phyloP scores from a whole-genome alignment of 1,140 invertebrate genomes.

The Apolygus lucorum region DNA sequence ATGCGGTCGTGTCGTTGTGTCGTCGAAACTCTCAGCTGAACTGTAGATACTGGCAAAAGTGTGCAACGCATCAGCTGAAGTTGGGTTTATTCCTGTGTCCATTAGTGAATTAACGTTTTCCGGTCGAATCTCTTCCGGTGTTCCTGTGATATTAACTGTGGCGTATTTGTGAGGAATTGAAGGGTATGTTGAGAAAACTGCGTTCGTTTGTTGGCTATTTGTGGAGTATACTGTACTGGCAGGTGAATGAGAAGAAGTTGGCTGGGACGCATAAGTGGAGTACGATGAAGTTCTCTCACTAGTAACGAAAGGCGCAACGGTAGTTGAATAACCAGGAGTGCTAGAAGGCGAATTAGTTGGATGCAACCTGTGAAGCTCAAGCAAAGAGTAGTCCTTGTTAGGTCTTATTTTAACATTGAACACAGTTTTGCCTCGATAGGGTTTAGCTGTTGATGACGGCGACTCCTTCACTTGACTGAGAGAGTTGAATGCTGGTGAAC shows the following conservation, averaged over 20 bases:
- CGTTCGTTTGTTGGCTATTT: no score
- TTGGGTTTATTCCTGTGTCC: constrained; percentile 20
- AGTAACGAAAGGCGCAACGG: no score
- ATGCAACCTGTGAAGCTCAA: constrained; percentile 26
- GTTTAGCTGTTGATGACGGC: neutral
- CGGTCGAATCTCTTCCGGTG: constrained; percentile 22
- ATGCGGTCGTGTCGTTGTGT: constrained; percentile 8
- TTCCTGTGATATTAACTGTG: constrained; percentile 17
- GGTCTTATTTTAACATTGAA: constrained; percentile 30
- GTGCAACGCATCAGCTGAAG: constrained; percentile 53
- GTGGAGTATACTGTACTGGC: neutral
- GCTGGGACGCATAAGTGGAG: no score
- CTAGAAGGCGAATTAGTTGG: constrained; percentile 6
- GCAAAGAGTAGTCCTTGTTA: constrained; percentile 27
- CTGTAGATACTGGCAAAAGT: constrained; percentile 63
- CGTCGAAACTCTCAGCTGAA: neutral
- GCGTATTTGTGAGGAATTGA: neutral
- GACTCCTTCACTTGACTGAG: neutral
- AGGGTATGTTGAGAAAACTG: neutral
- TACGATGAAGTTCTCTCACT: neutral
- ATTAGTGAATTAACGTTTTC: constrained; percentile 28
- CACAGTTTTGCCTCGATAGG: constrained; percentile 24
- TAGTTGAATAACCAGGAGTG: neutral
- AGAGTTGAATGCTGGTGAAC: neutral
- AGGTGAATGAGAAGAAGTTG: neutral